phyloP scores from a whole-genome alignment of 1,140 invertebrate genomes.

The Tetramorium parvispinum region DNA sequence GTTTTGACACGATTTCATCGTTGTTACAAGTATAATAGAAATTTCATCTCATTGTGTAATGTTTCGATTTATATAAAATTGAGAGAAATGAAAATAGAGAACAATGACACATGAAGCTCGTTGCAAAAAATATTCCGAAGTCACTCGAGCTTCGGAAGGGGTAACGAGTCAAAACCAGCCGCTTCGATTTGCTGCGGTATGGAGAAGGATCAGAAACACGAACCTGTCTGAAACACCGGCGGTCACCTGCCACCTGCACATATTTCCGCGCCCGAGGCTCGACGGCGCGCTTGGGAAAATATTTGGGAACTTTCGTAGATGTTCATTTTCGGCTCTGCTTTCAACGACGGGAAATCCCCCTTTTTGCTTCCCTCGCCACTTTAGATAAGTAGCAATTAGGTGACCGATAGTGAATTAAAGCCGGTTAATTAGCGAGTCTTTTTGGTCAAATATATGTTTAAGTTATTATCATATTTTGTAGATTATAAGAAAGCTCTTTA shows the following conservation, averaged over 20 bases:
- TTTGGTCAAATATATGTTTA: background rate
- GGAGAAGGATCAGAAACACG: constrained; percentile 66
- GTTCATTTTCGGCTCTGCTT: constrained; percentile 8
- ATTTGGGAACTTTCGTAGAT: constrained; percentile 65
- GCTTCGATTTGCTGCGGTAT: constrained; percentile 62
- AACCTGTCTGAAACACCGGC: constrained; percentile 72
- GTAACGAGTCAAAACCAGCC: constrained; percentile 27
- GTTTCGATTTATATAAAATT: background rate
- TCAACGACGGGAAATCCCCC: background rate
- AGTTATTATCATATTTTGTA: background rate
- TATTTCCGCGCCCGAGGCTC: constrained; percentile 63
- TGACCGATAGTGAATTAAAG: background rate
- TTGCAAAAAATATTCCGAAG: background rate
- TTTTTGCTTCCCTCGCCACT: constrained; percentile 7
- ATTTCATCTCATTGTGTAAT: background rate
- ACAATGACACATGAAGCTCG: background rate
- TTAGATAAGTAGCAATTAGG: constrained; percentile 17
- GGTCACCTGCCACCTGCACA: constrained; percentile 74
- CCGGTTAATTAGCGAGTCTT: background rate
- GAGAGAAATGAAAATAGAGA: background rate
- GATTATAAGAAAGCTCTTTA: background rate
- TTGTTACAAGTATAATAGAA: background rate
- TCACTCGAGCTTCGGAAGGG: background rate
- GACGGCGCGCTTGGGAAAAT: constrained; percentile 63
- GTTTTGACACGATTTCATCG: background rate